Evolutionary conservation across 2,888 invertebrate genomes (phyloP).

Genomic region (Patella pellucida): DNA sequence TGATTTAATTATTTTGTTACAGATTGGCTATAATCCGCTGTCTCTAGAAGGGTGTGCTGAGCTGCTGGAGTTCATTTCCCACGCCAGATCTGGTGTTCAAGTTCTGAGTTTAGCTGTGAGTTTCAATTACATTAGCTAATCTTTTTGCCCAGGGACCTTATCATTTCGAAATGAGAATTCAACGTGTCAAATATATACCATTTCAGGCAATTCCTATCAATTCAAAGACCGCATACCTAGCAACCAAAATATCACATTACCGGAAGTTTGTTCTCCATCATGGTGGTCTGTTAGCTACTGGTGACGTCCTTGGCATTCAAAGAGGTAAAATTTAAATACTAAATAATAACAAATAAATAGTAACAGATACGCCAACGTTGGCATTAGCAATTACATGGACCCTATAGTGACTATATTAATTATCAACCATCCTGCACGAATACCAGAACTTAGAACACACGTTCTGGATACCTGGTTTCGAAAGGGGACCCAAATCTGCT

Average conservation of each 20-base stretch:
- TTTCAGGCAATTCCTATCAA: conserved; percentile 65
- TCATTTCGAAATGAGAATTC: too few species aligned
- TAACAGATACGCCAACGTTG: too few species aligned
- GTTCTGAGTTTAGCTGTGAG: conserved; percentile 59
- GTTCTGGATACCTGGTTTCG: too few species aligned
- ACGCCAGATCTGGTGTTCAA: conserved; percentile 41
- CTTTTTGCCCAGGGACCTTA: too few species aligned
- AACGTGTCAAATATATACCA: background rate
- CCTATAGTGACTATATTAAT: too few species aligned
- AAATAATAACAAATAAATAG: too few species aligned
- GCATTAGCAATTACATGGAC: too few species aligned
- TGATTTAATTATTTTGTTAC: conserved; percentile 22
- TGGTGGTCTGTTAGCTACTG: conserved; percentile 60
- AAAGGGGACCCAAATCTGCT: too few species aligned
- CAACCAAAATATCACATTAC: conserved; percentile 53
- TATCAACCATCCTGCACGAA: too few species aligned
- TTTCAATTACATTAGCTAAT: background rate
- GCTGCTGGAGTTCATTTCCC: conserved; percentile 56
- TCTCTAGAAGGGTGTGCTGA: conserved; percentile 68
- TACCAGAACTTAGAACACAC: too few species aligned
- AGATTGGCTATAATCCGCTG: conserved; percentile 67
- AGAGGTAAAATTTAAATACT: conserved; percentile 42
- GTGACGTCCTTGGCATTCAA: conserved; percentile 63
- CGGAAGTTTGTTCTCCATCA: conserved; percentile 58
- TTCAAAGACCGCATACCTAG: conserved; percentile 56